phyloP scores from a whole-genome alignment of 1,140 invertebrate genomes.

The Dufourea novaeangliae region DNA sequence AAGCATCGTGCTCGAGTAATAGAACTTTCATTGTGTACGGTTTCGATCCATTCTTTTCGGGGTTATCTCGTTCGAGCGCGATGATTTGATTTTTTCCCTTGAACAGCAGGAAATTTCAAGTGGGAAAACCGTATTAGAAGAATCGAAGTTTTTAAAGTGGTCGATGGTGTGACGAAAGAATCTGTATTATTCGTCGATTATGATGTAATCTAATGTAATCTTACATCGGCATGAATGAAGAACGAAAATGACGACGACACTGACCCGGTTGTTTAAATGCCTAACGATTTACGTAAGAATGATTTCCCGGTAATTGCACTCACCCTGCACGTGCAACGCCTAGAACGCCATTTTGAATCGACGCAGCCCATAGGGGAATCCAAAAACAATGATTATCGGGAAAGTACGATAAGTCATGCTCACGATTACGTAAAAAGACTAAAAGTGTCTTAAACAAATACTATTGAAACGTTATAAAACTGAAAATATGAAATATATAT shows the following conservation, averaged over 20 bases:
- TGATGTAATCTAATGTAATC: slow-evolving; percentile 12
- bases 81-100: background rate
- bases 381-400: background rate
- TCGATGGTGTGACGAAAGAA: background rate
- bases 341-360: background rate
- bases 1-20: background rate
- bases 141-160: background rate
- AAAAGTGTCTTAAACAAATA: background rate
- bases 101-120: background rate
- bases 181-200: background rate
- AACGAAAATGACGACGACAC: slow-evolving; percentile 6
- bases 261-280: slow-evolving; percentile 4
- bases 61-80: no score
- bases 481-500: no score
- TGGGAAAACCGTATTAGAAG: background rate
- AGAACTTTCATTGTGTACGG: background rate
- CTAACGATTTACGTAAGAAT: background rate
- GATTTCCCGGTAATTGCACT: background rate
- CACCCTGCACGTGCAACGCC: background rate
- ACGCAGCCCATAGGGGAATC: background rate
- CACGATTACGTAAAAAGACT: background rate
- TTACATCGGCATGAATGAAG: background rate
- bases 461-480: no score
- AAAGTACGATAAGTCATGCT: background rate
- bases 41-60: background rate